phyloP scores from a whole-genome alignment of 2,113 vertebrate species.

The Mionectes macconnelli region DNA sequence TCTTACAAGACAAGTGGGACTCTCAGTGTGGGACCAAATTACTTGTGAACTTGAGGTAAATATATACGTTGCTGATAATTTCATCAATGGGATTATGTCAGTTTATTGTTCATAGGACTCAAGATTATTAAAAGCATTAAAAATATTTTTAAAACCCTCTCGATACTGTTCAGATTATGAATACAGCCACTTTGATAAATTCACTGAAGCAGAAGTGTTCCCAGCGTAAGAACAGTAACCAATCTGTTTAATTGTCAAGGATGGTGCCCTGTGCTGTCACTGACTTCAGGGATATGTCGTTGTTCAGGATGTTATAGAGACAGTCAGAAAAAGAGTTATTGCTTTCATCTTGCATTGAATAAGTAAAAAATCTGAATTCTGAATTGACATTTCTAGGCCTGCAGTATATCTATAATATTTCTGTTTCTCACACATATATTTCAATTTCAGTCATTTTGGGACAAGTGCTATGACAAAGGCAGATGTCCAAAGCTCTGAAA shows the following conservation, averaged over 20 bases:
- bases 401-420: not conserved
- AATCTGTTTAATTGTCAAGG: not conserved
- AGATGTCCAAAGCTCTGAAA: not conserved
- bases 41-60: not conserved
- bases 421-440: not conserved
- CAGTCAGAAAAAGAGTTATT: not conserved
- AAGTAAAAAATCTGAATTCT: not conserved
- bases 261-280: not conserved
- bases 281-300: not conserved
- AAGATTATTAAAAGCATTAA: not conserved
- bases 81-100: not conserved
- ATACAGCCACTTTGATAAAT: not conserved
- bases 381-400: conserved; percentile 28
- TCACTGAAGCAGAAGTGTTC: not conserved
- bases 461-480: not conserved
- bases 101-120: not conserved
- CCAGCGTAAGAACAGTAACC: not conserved
- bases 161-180: not conserved
- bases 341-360: conserved; percentile 13
- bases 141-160: not conserved
- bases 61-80: not conserved
- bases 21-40: not conserved
- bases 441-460: not conserved
- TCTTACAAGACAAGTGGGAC: not conserved
- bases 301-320: not conserved